Conservation (phyloP, 2,797 vertebrate species). For the Harpagifer antarcticus region DNA sequence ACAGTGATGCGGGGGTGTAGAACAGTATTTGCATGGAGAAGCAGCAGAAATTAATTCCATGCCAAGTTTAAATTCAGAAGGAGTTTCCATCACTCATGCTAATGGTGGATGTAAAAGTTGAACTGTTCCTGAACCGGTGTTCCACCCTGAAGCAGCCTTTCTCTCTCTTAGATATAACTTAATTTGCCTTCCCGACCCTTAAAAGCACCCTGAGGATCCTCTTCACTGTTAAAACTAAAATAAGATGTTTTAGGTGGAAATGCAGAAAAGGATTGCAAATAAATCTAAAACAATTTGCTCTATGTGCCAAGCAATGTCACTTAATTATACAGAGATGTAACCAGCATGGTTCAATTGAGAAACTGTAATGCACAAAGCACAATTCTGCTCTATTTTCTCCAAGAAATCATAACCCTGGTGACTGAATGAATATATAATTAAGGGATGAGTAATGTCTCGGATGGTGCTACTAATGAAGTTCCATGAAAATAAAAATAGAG, state of each 20-base stretch:
- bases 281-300: neutral
- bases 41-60: slow-evolving; percentile 35
- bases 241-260: neutral
- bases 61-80: slow-evolving; percentile 46
- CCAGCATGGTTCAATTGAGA: neutral
- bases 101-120: slow-evolving; percentile 26
- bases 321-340: neutral
- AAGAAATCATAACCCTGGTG: too few species aligned
- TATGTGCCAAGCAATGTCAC: neutral
- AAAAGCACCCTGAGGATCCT: slow-evolving; percentile 4
- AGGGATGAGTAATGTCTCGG: neutral
- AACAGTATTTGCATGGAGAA: slow-evolving; percentile 39
- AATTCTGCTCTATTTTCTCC: neutral
- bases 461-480: too few species aligned
- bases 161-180: slow-evolving; percentile 30
- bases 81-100: slow-evolving; percentile 55
- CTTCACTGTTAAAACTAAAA: neutral
- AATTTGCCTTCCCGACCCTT: slow-evolving; percentile 34
- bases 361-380: neutral
- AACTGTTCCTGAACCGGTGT: slow-evolving; percentile 44
- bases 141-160: slow-evolving; percentile 22
- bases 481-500: neutral
- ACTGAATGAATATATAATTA: neutral
- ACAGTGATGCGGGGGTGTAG: slow-evolving; percentile 10
- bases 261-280: neutral